A percentile compares a stretch with the other conserved stretches of the same genome.
Evolutionary conservation across 2,113 vertebrate species (phyloP).

Genomic region (Cinclus mexicanus): DNA sequence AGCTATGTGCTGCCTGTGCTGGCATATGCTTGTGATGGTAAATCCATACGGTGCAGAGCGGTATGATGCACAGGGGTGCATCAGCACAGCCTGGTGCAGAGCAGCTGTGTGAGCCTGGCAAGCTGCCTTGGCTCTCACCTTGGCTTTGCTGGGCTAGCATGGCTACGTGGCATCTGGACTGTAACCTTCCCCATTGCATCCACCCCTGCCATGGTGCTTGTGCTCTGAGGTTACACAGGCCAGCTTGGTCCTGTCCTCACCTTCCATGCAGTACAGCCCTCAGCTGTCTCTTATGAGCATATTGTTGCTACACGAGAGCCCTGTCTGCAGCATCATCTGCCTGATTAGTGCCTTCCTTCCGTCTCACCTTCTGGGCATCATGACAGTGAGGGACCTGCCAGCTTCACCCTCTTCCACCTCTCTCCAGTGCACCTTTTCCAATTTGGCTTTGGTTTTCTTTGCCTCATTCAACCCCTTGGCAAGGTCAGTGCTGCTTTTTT

Average conservation of each 20-base stretch:
- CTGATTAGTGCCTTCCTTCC: not conserved
- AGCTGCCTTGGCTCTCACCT: not conserved
- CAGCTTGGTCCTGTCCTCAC: not conserved
- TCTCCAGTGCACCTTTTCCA: not conserved
- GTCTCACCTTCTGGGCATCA: not conserved
- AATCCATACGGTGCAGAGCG: not conserved
- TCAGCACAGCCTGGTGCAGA: not conserved
- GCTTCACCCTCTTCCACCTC: not conserved
- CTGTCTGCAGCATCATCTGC: not conserved
- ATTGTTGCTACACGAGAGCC: not conserved
- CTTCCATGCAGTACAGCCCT: not conserved
- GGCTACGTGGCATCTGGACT: not conserved
- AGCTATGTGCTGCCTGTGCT: not conserved
- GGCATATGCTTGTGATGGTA: not conserved
- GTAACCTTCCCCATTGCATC: not conserved
- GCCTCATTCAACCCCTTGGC: not conserved
- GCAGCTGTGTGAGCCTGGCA: conserved; percentile 1
- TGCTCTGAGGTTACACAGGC: not conserved
- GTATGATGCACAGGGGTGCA: not conserved
- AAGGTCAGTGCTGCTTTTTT: conserved; percentile 15
- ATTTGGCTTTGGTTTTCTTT: conserved; percentile 2
- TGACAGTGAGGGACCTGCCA: not conserved
- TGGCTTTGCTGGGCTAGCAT: not conserved
- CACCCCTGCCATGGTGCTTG: not conserved
- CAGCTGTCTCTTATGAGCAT: not conserved